A percentile compares a stretch with the other conserved stretches of the same genome.
phyloP scores from a whole-genome alignment of 1,140 invertebrate species.

The Reticulitermes speratus region DNA sequence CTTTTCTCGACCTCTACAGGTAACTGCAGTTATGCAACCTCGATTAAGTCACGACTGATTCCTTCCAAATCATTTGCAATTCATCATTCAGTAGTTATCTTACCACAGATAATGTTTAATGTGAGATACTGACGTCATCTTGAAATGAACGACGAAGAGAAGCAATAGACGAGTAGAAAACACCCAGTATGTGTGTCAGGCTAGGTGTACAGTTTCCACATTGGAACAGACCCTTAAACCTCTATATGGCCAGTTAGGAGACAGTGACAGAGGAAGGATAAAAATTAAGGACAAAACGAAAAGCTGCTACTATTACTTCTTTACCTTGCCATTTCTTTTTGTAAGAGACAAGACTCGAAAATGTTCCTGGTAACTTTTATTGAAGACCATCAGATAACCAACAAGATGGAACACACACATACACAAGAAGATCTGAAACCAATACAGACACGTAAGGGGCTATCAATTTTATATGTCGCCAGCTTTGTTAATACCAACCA shows the following conservation, averaged over 20 bases:
- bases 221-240: not conserved
- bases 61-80: no score
- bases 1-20: no score
- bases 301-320: not conserved
- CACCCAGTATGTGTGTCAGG: no score
- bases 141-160: no score
- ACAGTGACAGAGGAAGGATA: no score
- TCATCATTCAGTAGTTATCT: no score
- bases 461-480: not conserved
- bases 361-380: not conserved
- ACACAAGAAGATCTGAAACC: not conserved
- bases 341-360: not conserved
- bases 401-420: not conserved
- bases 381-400: conserved; percentile 23
- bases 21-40: no score
- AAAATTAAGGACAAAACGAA: not conserved
- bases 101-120: no score
- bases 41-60: no score
- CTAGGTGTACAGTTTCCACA: not conserved
- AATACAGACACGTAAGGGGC: not conserved
- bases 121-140: no score
- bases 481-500: not conserved
- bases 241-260: no score
- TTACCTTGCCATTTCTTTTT: not conserved
- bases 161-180: no score